Evolutionary conservation across 92 coral and sea anemone genomes (phyloP), one percentile per base, ranked within the genome.

Genomic region (Phymanthus crucifer): DNA sequence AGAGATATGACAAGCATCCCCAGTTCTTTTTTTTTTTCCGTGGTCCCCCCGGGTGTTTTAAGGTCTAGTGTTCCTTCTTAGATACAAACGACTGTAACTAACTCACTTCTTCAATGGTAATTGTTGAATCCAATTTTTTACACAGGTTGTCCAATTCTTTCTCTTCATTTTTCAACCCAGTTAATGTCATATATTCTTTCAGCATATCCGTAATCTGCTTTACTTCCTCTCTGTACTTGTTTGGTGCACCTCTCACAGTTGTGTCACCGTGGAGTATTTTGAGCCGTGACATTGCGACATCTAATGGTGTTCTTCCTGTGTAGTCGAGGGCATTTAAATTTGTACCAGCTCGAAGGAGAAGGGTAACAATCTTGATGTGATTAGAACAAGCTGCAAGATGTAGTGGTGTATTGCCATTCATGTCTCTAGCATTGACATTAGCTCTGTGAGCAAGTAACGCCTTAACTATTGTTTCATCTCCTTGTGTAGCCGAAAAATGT

Each of bases 341-440:
- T 23, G 95, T 85, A n/a, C 99, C 99, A 56, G 90, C 93, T 48
- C 85, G 89, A 65, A 91, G 58, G 67, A 96, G 81, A 17, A 93
- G 83, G n/a, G 99, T 96, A 33, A 96, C 98, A 48, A 96, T 85
- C 69, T 83, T 89, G 14, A 96, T 84, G 31, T 91, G 97, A 74
- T 94, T 96, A 23, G 96, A 87, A 77, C 99, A 96, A 16, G 99
- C 98, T 2, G 99, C 99, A 19, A 96, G 87, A 81, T 96, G 99
- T 58, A 96, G 89, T 27, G 99, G 98, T 3, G 99, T 96, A 52
- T 96, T 96, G 23, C 98, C 99, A 89, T 96, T 96, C 54, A 91
- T 29, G 73, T 96, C 99, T 52, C 87, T 89, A 52, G 94, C 94
- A 86, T 93, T 96, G n/a, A 93, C 91, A 78, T 96, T 91, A n/a